Base-by-base conservation (phyloP, 2,888 invertebrate genomes). In the Epinotia nisella region DNA sequence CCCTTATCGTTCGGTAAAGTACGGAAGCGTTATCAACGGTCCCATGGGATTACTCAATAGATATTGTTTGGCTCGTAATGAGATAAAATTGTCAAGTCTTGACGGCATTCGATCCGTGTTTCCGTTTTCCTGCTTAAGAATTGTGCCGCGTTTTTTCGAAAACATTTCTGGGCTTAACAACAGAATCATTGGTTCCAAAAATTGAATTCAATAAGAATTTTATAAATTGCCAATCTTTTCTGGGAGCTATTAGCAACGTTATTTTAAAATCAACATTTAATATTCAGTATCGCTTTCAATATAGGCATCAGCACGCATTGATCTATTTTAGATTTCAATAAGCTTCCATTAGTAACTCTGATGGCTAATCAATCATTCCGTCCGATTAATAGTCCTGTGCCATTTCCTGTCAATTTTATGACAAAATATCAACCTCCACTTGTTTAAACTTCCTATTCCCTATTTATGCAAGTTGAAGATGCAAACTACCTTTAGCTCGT, bases 11-110 rank as follows among this genome's bases (percentile, higher is more conserved):
- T 56, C 29, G 39, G 35, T 45, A 58, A 58, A 58, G 10, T 17
- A 58, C 35, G 45, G 3, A 58, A 29, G 58, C n/a, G 29, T 68
- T 68, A 60, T 60, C 59, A 51, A 17, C 11, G 17, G 60, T 53
- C 10, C 51, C 51, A 10, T 53, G 10, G 56, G 59, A 68, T 53
- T 53, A 9, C 60, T 69, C 60, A 59, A 68, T 68, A 49, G 60
- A 69, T 69, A 69, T 69, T 69, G 60, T 69, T 51, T 29, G 51
- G 69, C n/a, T 21, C 39, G 3, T 53, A 69, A 69, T 61, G 60
- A 61, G 69, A 69, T 68, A 51, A 60, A 60, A 61, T 69, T 69
- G 69, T n/a, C 49, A 17, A 56, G 67, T 19, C 39, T 35, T 69
- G 60, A 51, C 60, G 35, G 56, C 45, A 45, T 45, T 45, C 4